Percentiles rank a stretch among this genome's conserved stretches.
Conservation (phyloP, 2,113 vertebrate genomes). For the Eulacestoma nigropectus region DNA sequence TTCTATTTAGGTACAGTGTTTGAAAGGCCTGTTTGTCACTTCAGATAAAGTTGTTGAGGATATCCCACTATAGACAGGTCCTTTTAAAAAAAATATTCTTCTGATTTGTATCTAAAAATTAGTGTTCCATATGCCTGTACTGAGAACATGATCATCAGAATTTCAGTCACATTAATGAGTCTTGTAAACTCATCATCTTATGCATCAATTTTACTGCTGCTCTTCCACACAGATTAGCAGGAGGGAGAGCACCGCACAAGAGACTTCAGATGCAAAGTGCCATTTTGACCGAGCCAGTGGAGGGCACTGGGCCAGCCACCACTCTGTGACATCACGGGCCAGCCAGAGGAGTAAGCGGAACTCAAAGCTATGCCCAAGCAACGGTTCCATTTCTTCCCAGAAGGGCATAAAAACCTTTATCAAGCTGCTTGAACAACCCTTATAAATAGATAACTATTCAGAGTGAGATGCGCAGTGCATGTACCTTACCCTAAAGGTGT, state of each 20-base stretch:
- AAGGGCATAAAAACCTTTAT: background rate
- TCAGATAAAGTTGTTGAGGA: background rate
- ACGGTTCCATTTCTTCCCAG: background rate
- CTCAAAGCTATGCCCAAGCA: background rate
- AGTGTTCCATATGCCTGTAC: background rate
- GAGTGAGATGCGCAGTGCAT: background rate
- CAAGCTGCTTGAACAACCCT: background rate
- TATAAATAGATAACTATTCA: background rate
- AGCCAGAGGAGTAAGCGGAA: background rate
- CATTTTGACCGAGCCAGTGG: background rate
- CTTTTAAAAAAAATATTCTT: background rate
- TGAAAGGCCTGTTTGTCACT: background rate
- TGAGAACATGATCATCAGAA: background rate
- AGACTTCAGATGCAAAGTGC: background rate
- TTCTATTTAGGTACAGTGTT: background rate
- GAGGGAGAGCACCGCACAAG: background rate
- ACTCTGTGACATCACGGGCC: background rate
- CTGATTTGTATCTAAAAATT: background rate
- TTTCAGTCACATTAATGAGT: background rate
- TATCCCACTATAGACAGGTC: background rate
- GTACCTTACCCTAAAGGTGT: background rate
- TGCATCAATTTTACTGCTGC: background rate
- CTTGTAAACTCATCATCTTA: background rate
- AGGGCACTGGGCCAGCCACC: background rate
- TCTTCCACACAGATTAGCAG: background rate